These are phyloP conservation scores for Phthorimaea operculella DNA, from an alignment of 1,140 invertebrate species.

Conservation along the genomic window DNA sequence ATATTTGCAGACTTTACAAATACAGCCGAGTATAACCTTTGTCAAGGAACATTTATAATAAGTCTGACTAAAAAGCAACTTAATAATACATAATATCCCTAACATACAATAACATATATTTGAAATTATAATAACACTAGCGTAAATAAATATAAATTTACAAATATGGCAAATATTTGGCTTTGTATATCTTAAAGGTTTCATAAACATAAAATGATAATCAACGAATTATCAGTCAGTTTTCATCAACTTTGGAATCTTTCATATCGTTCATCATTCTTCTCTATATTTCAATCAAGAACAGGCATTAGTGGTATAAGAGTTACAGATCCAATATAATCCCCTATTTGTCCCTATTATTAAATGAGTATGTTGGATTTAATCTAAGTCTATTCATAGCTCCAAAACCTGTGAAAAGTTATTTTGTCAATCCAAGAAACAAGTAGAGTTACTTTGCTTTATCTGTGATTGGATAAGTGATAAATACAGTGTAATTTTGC, in stretches of 20 bases:
- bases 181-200: slow-evolving; percentile 48
- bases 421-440: no score
- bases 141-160: slow-evolving; percentile 55
- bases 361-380: no score
- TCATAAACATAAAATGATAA: slow-evolving; percentile 13
- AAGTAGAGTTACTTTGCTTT: no score
- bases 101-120: slow-evolving; percentile 8
- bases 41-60: slow-evolving; percentile 6
- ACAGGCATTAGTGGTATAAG: no score
- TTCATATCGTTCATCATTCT: no score
- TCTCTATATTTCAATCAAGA: no score
- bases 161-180: slow-evolving; percentile 64
- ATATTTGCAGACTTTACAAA: slow-evolving; percentile 57
- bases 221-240: background rate
- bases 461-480: no score
- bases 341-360: no score
- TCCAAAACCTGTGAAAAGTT: no score
- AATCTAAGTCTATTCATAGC: no score
- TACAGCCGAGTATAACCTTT: slow-evolving; percentile 59
- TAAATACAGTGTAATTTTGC: no score
- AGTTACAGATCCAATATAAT: no score
- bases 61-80: slow-evolving; percentile 3
- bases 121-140: slow-evolving; percentile 5
- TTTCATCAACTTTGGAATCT: slow-evolving; percentile 1
- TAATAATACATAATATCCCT: background rate